Conservation (phyloP, 30 jellyfish, hydroid and myxozoan species). For the Phacellophora camtschatica region DNA sequence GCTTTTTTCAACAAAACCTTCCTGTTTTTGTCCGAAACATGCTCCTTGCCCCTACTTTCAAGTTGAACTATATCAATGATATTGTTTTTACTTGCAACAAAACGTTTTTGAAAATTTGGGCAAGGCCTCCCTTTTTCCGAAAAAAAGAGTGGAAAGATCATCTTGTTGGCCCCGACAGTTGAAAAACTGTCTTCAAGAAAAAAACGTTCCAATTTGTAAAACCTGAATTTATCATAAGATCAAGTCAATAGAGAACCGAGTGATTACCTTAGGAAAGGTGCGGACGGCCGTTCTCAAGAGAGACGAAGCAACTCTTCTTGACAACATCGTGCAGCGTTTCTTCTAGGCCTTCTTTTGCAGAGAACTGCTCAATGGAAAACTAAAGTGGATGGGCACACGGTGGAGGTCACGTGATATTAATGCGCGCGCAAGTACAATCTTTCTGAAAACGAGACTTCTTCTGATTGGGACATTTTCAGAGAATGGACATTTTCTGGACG, state of each 20-base stretch:
- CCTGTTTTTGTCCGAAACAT: too few species aligned
- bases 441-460: constrained; percentile 1
- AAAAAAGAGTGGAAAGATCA: too few species aligned
- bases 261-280: constrained; percentile 66
- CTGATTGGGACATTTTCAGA: neutral
- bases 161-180: neutral
- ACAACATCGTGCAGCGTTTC: constrained; percentile 32
- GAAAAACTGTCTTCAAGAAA: neutral
- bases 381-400: constrained; percentile 63
- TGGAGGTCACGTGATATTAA: constrained; percentile 58
- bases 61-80: too few species aligned
- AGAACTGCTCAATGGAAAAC: constrained; percentile 57
- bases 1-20: too few species aligned
- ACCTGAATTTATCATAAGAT: neutral
- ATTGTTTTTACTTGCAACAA: too few species aligned
- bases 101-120: too few species aligned
- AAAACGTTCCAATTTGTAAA: neutral
- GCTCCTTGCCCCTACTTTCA: too few species aligned
- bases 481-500: constrained; percentile 43
- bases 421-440: constrained; percentile 47
- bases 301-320: constrained; percentile 70
- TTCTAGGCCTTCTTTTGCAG: constrained; percentile 61
- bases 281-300: constrained; percentile 61
- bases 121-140: too few species aligned
- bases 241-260: neutral